Base-by-base conservation (phyloP, 2,113 vertebrate species). In the Pontoporia blainvillei region DNA sequence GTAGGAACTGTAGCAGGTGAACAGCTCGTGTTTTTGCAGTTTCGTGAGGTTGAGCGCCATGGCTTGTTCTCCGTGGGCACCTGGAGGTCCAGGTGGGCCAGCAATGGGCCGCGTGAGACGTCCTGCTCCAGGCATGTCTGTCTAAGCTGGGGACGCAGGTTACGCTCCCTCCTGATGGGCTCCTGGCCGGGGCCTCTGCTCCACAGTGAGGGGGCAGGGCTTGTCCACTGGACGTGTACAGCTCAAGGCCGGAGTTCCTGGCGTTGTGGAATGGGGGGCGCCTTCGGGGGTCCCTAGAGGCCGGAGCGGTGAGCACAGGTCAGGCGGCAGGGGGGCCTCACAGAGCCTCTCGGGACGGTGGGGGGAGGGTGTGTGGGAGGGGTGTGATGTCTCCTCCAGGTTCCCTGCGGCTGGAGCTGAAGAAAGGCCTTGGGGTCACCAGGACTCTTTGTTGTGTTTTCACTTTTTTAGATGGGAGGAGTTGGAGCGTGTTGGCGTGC, bases 191-290 rank as follows among this genome's bases (percentile, higher is more conserved):
- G 73, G 29, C 10, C 31, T 29, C 34, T 78, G 49, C 75, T 78
- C 18, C 75, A 1, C 6, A 1, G 31, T 1, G 1, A 76, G 75
- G 75, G 29, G 17, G 18, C 6, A 18, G 31, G 73, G 29, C 73
- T 54, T 52, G 46, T 78, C 75, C 17, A 3, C 15, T 29, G 31
- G 73, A 20, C 0, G 5, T 34, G 31, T 31, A 34, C 46, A 76
- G 10, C 29, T 49, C 29, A 76, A 52, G 12, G 36, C 31, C 11
- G 31, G 34, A 54, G 6, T 79, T 57, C 57, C 0, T 3, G 34
- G 49, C 5, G 34, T 23, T 0, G 11, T 0, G 0, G 49, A 12
- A 36, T 36, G 21, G 15, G 84, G 64, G 46, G 23, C 1, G 8
- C 34, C 25, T 31, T 69, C 1, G 6, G n/a, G 64, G 34, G 23